phyloP scores from a whole-genome alignment of 2,113 vertebrate genomes.

The Plotosus lineatus region DNA sequence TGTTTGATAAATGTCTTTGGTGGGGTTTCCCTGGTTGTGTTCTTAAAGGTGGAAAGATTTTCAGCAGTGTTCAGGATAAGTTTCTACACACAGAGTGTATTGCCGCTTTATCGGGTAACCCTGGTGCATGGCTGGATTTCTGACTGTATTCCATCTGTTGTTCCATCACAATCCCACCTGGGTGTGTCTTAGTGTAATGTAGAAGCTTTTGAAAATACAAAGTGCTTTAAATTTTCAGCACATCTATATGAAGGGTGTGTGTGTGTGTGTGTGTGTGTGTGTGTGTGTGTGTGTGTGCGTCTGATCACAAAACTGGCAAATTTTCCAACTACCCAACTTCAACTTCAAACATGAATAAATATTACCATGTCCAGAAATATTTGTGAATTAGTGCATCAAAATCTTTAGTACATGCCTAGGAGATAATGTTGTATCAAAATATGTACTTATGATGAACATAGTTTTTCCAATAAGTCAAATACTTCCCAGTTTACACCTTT shows the following conservation, averaged over 20 bases:
- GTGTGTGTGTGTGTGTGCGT: background rate
- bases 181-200: background rate
- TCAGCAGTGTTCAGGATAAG: conserved; percentile 13
- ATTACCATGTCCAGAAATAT: too few relatives aligned
- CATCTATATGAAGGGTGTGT: too few relatives aligned
- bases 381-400: too few relatives aligned
- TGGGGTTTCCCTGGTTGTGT: conserved; percentile 71
- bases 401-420: too few relatives aligned
- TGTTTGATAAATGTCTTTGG: conserved; percentile 71
- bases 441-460: too few relatives aligned
- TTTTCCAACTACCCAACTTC: too few relatives aligned
- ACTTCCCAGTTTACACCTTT: too few relatives aligned
- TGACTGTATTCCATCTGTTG: background rate
- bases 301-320: too few relatives aligned
- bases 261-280: conserved; percentile 61
- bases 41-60: conserved; percentile 62
- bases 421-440: too few relatives aligned
- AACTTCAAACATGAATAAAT: too few relatives aligned
- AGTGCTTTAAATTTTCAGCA: too few relatives aligned
- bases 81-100: background rate
- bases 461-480: too few relatives aligned
- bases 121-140: background rate
- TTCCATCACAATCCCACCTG: background rate
- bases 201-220: background rate
- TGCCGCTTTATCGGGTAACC: background rate